phyloP scores from a whole-genome alignment of 2,113 vertebrate species.

The Mystacornis crossleyi region DNA sequence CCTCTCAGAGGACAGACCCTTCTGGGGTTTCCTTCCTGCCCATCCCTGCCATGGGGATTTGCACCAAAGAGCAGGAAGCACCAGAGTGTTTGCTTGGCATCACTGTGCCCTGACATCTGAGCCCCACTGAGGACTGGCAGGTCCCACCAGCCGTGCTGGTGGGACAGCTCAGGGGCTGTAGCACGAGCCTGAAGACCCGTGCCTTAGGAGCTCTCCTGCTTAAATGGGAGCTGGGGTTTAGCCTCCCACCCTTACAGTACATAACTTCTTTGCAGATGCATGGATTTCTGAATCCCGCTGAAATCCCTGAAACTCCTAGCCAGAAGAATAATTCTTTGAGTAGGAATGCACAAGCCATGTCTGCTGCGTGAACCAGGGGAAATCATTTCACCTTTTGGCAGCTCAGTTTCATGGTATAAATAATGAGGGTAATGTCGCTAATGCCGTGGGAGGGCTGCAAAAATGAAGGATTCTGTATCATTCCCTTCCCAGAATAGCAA shows the following conservation, averaged over 20 bases:
- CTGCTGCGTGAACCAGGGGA: background rate
- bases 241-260: background rate
- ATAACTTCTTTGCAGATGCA: background rate
- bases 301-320: background rate
- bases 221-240: background rate
- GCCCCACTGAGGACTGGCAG: background rate
- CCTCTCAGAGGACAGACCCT: background rate
- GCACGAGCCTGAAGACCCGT: background rate
- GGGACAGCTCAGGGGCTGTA: background rate
- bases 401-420: background rate
- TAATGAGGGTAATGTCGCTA: background rate
- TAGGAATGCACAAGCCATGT: rapidly evolving
- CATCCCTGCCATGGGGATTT: background rate
- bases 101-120: background rate
- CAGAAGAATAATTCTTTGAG: background rate
- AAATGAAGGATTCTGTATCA: background rate
- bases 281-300: background rate
- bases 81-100: background rate
- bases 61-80: background rate
- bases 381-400: background rate
- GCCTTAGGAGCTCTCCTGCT: background rate
- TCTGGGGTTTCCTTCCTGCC: background rate
- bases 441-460: background rate
- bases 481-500: background rate
- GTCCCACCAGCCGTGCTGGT: rapidly evolving